Evolutionary conservation across 1,140 invertebrate genomes (phyloP).

Genomic region (Zeugodacus cucurbitae): DNA sequence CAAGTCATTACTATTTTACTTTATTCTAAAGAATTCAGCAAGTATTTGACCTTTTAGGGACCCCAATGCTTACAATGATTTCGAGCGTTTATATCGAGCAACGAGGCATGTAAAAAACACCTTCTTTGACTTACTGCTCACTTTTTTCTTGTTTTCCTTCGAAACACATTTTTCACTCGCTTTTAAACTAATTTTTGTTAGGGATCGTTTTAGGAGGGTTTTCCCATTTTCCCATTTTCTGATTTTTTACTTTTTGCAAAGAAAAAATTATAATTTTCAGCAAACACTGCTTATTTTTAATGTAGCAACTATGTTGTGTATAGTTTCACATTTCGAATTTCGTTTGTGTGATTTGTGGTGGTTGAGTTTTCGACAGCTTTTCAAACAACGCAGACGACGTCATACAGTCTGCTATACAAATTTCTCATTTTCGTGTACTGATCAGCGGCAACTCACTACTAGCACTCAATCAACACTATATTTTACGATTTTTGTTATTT

Average conservation of each 20-base stretch:
- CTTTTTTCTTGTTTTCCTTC: slow-evolving; percentile 35
- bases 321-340: too few species aligned
- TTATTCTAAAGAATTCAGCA: not conserved
- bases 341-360: slow-evolving; percentile 44
- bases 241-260: not conserved
- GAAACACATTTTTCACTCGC: not conserved
- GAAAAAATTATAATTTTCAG: too few species aligned
- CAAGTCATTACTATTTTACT: not conserved
- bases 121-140: slow-evolving; percentile 56
- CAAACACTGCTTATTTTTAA: too few species aligned
- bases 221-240: slow-evolving; percentile 16
- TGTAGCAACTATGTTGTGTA: too few species aligned
- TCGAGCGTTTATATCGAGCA: slow-evolving; percentile 40
- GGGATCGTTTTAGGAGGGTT: slow-evolving; percentile 24
- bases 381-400: slow-evolving; percentile 47
- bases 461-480: not conserved
- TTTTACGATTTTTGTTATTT: not conserved
- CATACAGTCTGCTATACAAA: slow-evolving; percentile 56
- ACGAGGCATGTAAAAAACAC: slow-evolving; percentile 54
- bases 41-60: not conserved
- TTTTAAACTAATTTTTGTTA: slow-evolving; percentile 45
- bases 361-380: not conserved
- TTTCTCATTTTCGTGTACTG: not conserved
- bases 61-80: not conserved
- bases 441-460: not conserved